Percentiles rank a stretch among this genome's conserved stretches.
Conservation (phyloP, 2,113 vertebrate species). For the Accipiter cooperii region DNA sequence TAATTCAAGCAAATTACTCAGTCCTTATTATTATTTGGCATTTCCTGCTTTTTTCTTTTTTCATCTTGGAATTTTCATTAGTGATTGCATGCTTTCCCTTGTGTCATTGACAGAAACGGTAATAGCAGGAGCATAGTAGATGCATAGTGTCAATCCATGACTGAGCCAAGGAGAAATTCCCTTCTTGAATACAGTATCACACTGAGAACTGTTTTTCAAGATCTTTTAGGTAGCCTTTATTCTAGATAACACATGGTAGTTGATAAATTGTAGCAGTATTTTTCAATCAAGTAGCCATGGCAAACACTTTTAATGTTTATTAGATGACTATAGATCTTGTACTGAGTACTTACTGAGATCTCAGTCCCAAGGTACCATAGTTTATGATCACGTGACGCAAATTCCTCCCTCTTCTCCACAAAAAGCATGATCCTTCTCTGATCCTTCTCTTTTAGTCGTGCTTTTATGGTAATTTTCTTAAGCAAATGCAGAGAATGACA, state of each 20-base stretch:
- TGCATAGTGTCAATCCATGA: neutral
- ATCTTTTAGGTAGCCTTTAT: neutral
- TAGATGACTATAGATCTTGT: neutral
- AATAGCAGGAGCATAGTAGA: neutral
- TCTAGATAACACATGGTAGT: neutral
- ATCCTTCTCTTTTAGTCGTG: neutral
- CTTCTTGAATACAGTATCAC: neutral
- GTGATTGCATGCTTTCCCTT: neutral
- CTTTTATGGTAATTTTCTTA: neutral
- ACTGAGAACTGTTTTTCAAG: neutral
- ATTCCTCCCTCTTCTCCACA: neutral
- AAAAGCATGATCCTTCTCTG: neutral
- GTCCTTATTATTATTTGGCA: neutral
- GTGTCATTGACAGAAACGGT: neutral
- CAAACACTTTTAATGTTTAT: neutral
- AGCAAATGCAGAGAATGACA: neutral
- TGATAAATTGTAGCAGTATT: neutral
- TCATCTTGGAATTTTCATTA: neutral
- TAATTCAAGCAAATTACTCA: neutral
- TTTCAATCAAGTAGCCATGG: neutral
- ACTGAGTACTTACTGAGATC: neutral
- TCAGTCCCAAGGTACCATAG: neutral
- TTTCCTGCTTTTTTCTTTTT: neutral
- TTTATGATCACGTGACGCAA: neutral
- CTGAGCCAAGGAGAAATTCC: neutral